A percentile compares a stretch with the other conserved stretches of the same genome.
These are phyloP conservation scores for Rutpela maculata DNA, from an alignment of 2,888 invertebrate species.

Conservation along the genomic window DNA sequence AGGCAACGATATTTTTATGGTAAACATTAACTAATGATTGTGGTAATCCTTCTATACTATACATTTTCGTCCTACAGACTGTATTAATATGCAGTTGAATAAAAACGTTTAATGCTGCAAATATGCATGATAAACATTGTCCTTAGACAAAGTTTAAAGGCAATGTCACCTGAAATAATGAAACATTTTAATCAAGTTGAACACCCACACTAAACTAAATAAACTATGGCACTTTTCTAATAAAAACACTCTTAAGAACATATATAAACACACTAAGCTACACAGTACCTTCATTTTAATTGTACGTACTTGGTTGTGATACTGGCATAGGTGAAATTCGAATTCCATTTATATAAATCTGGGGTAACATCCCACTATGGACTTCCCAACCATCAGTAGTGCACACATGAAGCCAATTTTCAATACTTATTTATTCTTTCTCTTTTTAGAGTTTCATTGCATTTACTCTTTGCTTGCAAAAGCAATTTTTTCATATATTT, in stretches of 20 bases:
- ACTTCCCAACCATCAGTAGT: constrained; percentile 11
- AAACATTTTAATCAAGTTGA: background rate
- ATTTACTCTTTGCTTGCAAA: background rate
- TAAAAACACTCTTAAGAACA: constrained; percentile 3
- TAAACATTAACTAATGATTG: too few species aligned
- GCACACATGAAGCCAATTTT: background rate
- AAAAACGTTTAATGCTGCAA: too few species aligned
- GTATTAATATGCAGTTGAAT: too few species aligned
- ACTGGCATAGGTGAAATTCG: constrained; percentile 57
- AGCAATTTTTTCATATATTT: too few species aligned
- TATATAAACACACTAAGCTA: constrained; percentile 34
- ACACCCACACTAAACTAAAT: constrained; percentile 15
- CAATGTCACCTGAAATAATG: too few species aligned
- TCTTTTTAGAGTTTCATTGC: background rate
- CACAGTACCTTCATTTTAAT: constrained; percentile 54
- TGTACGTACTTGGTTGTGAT: constrained; percentile 35
- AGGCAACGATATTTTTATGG: too few species aligned
- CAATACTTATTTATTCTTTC: background rate
- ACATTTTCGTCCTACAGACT: too few species aligned
- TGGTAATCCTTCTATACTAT: too few species aligned
- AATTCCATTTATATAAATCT: constrained; percentile 54
- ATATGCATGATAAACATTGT: too few species aligned
- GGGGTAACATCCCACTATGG: constrained; percentile 48
- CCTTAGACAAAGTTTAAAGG: too few species aligned
- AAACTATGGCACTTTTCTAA: background rate